Conservation (phyloP, 2,888 invertebrate species). For the Amphipyra tragopoginis region DNA sequence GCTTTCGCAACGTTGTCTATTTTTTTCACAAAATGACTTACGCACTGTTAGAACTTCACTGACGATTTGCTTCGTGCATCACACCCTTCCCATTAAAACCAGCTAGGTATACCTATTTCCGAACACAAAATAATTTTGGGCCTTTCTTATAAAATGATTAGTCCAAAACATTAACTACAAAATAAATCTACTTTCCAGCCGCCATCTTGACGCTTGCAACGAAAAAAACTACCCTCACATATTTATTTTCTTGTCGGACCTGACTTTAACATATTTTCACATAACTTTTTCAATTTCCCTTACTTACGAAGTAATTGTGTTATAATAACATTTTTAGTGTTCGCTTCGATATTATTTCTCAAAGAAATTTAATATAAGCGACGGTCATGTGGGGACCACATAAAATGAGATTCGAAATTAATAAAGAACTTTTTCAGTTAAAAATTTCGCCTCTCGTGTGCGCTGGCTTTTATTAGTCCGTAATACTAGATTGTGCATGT, state of each 20-base stretch:
- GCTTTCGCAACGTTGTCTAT: too few species aligned
- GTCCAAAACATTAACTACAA: too few species aligned
- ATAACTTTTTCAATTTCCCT: constrained; percentile 56
- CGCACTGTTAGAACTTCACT: too few species aligned
- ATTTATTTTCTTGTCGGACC: constrained; percentile 43
- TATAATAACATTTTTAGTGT: constrained; percentile 58
- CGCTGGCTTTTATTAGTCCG: constrained; percentile 16
- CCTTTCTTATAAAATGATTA: too few species aligned
- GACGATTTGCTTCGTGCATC: too few species aligned
- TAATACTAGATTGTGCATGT: constrained; percentile 17
- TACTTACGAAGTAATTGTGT: constrained; percentile 56
- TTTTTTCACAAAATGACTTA: too few species aligned
- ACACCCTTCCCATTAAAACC: too few species aligned
- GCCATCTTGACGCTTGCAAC: too few species aligned
- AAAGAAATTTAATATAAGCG: constrained; percentile 62
- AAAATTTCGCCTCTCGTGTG: constrained; percentile 43
- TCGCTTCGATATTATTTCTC: constrained; percentile 47
- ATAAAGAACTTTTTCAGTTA: constrained; percentile 60
- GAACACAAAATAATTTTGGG: too few species aligned
- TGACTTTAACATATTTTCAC: constrained; percentile 49
- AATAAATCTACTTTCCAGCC: too few species aligned
- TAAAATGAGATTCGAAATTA: constrained; percentile 60
- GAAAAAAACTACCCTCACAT: constrained; percentile 13
- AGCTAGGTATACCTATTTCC: too few species aligned
- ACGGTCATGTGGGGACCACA: constrained; percentile 59